phyloP scores from a whole-genome alignment of 2,888 invertebrate species.

The Oscheius myriophilus region DNA sequence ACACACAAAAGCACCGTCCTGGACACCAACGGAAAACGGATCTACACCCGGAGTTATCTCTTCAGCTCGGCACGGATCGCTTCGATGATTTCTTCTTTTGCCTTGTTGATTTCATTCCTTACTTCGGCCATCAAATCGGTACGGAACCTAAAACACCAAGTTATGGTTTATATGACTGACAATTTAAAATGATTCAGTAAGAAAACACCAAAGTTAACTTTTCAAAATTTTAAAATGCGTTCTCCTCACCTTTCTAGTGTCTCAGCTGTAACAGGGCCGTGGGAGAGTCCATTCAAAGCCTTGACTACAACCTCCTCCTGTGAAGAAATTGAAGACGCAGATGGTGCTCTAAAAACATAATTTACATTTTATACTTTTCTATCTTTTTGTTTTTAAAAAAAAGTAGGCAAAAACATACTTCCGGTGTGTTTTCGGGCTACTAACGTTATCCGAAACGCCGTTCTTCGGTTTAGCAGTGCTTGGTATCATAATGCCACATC shows the following conservation, averaged over 20 bases:
- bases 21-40: constrained; percentile 13
- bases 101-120: constrained; percentile 50
- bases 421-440: constrained; percentile 52
- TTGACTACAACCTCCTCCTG: constrained; percentile 33
- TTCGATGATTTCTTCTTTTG: constrained; percentile 50
- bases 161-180: background rate
- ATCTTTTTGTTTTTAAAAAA: no score
- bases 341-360: constrained; percentile 39
- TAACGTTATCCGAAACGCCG: constrained; percentile 2
- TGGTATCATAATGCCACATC: constrained; percentile 37
- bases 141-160: constrained; percentile 40
- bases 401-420: constrained; percentile 39
- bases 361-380: no score
- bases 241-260: constrained; percentile 45
- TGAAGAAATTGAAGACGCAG: constrained; percentile 48
- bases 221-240: background rate
- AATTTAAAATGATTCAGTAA: background rate
- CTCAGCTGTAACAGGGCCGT: constrained; percentile 31
- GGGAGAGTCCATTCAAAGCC: constrained; percentile 8
- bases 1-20: constrained; percentile 29
- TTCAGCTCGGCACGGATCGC: constrained; percentile 33
- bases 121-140: constrained; percentile 55
- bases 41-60: constrained; percentile 22
- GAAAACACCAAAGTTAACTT: background rate
- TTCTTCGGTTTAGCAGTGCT: constrained; percentile 42